Percentiles rank a stretch among this genome's conserved stretches.
Evolutionary conservation across 2,113 vertebrate genomes (phyloP).

Genomic region (Gavia stellata): DNA sequence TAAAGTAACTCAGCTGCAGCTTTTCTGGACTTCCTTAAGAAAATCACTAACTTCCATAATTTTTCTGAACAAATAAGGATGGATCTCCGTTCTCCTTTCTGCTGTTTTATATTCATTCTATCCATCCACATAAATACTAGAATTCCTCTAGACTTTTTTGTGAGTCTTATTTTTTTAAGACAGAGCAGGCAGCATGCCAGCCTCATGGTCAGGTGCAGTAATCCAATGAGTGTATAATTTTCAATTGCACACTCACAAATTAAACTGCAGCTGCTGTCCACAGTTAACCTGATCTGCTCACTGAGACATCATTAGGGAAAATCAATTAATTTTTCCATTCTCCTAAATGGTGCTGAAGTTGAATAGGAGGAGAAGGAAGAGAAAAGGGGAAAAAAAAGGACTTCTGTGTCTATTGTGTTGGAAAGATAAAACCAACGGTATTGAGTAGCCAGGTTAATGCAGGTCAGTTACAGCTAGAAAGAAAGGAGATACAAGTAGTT

Average conservation of each 20-base stretch:
- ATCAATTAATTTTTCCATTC: conserved; percentile 76
- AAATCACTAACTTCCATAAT: rapidly evolving
- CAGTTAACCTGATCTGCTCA: conserved; percentile 64
- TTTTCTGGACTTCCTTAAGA: not conserved
- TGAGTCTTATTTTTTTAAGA: not conserved
- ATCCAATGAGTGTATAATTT: conserved; percentile 50
- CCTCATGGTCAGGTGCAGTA: conserved; percentile 12
- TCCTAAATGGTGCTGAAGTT: conserved; percentile 41
- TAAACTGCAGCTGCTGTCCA: conserved; percentile 62
- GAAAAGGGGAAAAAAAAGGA: not conserved
- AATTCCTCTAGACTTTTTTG: not conserved
- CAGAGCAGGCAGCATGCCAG: conserved; percentile 4
- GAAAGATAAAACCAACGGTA: conserved; percentile 43
- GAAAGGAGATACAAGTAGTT: conserved; percentile 58
- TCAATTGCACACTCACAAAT: conserved; percentile 42
- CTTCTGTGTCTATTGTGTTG: conserved; percentile 33
- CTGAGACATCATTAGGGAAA: conserved; percentile 62
- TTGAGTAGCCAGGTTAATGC: conserved; percentile 51
- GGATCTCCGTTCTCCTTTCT: not conserved
- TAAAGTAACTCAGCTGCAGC: not conserved
- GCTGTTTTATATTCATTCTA: not conserved
- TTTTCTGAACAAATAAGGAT: not conserved
- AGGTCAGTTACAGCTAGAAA: conserved; percentile 39
- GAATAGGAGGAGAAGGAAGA: conserved; percentile 50
- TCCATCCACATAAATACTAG: not conserved